Evolutionary conservation across 2,797 vertebrate genomes (phyloP), one percentile per base, ranked within the genome.

Genomic region (Eulemur mongoz): DNA sequence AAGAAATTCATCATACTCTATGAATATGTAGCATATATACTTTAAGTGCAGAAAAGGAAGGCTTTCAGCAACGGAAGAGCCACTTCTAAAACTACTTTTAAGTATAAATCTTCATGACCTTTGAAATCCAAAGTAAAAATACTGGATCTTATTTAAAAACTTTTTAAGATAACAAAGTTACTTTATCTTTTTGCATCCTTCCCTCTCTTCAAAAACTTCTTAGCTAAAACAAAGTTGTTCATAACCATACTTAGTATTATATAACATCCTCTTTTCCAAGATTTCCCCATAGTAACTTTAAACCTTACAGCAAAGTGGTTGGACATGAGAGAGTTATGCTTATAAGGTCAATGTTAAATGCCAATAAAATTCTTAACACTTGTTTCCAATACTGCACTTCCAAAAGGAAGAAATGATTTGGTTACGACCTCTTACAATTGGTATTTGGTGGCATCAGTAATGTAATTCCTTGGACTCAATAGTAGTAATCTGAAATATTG

Each of bases 271-370:
- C 90, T 84, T 94, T 54, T 89, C 50, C 70, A 94, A 85, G 43
- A 88, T 92, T 94, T 94, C 30, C 93, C 86, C 95, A 94, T 83
- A 95, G 57, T 81, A 90, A 94, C 90, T 96, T 96, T 50, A 96
- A 95, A 92, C 30, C 52, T 95, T 86, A 93, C 2, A 80, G n/a
- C 52, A 87, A 93, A 93, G 63, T 35, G 20, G 14, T 72, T 88
- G 61, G 91, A 92, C 93, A 84, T 45, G 11, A 78, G 35, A 93
- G 22, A 80, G 18, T 50, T 73, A 12, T 45, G 82, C 91, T 89
- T 95, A 90, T 0, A 72, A 48, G 0, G 82, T 80, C 69, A 93
- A 7, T 73, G 65, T 63, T 91, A 93, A 98, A 92, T 4, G 14
- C 43, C 81, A 95, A 94, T 82, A 90, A 73, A 45, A 82, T 57